phyloP scores from a whole-genome alignment of 2,797 vertebrate species.

The Lepilemur septentrionalis region DNA sequence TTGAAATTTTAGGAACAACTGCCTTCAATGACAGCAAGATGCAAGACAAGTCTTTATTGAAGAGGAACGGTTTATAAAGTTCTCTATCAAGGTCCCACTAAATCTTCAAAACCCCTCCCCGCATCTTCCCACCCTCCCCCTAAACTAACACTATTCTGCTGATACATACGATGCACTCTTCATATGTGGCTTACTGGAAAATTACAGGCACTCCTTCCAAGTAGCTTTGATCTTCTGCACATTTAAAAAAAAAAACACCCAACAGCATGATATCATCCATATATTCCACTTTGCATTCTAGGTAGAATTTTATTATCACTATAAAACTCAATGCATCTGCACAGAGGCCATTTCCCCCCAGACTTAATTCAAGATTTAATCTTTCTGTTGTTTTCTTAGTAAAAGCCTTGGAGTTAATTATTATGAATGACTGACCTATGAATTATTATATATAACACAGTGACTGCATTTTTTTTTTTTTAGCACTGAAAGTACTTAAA shows the following conservation, averaged over 20 bases:
- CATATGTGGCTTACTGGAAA: conserved; percentile 50
- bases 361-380: conserved; percentile 77
- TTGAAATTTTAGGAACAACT: conserved; percentile 62
- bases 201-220: conserved; percentile 41
- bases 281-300: conserved; percentile 52
- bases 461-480: conserved; percentile 62
- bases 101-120: conserved; percentile 7
- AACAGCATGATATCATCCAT: conserved; percentile 58
- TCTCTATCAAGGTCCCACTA: conserved; percentile 72
- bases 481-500: conserved; percentile 60
- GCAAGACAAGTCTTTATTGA: conserved; percentile 61
- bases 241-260: conserved; percentile 35
- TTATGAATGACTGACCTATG: conserved; percentile 31
- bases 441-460: conserved; percentile 63
- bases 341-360: conserved; percentile 66
- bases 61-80: conserved; percentile 72
- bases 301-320: conserved; percentile 66
- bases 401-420: conserved; percentile 61
- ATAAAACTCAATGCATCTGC: conserved; percentile 49
- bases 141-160: conserved; percentile 54
- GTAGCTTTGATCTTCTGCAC: conserved; percentile 58
- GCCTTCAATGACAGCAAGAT: conserved; percentile 57
- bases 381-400: conserved; percentile 78
- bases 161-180: conserved; percentile 38
- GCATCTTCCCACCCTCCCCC: neutral